A percentile compares a stretch with the other conserved stretches of the same genome.
Conservation (phyloP, 2,797 vertebrate genomes). For the Rhynchonycteris naso region DNA sequence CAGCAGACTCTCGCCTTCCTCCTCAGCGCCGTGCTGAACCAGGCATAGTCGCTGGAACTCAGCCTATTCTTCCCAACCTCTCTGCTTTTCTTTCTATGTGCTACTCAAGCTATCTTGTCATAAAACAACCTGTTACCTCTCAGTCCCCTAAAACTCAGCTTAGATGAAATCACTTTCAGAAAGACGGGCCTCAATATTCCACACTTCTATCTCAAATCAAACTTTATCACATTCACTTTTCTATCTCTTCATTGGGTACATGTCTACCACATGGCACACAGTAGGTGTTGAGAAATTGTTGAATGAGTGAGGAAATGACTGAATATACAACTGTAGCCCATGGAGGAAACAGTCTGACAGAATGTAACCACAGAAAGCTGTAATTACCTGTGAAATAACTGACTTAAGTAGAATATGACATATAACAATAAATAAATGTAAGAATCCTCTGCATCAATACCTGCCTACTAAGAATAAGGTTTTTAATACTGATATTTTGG, state of each 20-base stretch:
- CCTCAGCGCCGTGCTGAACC: neutral
- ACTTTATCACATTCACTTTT: neutral
- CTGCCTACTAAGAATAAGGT: neutral
- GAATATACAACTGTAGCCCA: neutral
- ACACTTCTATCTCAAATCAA: neutral
- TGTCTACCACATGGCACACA: neutral
- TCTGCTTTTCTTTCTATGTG: too few relatives aligned
- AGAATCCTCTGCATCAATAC: neutral
- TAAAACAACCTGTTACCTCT: neutral
- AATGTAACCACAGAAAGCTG: neutral
- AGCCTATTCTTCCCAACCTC: neutral
- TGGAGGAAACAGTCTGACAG: neutral
- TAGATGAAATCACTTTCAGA: neutral
- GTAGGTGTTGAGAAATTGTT: neutral
- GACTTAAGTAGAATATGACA: neutral
- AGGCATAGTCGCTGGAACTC: neutral
- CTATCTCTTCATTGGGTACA: neutral
- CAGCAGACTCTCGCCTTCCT: too few relatives aligned
- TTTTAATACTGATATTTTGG: neutral
- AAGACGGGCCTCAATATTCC: neutral
- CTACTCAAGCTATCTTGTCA: neutral
- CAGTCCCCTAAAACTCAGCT: neutral
- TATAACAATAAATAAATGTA: neutral
- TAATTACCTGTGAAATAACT: neutral
- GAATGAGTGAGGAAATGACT: neutral